Percentiles rank a stretch among this genome's conserved stretches.
phyloP scores from a whole-genome alignment of 2,113 vertebrate species.

The Cephalopterus ornatus region DNA sequence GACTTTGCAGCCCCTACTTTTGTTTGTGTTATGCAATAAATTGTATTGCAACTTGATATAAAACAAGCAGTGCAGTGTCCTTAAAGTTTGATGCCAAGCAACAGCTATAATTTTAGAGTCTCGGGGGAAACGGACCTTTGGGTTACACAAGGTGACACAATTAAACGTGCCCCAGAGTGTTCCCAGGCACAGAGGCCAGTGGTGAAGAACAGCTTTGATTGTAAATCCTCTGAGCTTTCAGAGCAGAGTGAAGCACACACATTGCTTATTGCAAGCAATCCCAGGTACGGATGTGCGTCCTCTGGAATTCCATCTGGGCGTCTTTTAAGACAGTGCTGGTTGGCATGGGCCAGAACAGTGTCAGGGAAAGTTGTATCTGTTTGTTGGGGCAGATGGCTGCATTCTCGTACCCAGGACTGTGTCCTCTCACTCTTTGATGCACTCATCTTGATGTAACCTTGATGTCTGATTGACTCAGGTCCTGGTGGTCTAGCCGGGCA shows the following conservation, averaged over 20 bases:
- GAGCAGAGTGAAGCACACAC: background rate
- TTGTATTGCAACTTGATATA: background rate
- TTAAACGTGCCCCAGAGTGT: background rate
- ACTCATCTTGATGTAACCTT: background rate
- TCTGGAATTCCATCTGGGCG: background rate
- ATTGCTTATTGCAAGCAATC: background rate
- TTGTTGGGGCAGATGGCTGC: background rate
- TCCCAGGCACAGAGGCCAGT: background rate
- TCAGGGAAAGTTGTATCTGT: background rate
- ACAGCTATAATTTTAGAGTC: background rate
- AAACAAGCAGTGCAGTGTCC: background rate
- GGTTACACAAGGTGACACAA: background rate
- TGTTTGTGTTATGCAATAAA: background rate
- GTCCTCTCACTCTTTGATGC: background rate
- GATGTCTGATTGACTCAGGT: background rate
- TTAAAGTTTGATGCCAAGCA: background rate
- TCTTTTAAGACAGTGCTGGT: background rate
- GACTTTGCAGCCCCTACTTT: background rate
- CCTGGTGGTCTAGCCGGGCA: background rate
- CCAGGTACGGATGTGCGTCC: background rate
- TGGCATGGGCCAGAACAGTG: background rate
- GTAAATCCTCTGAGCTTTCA: background rate
- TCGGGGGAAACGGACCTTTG: background rate
- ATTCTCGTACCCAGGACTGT: background rate
- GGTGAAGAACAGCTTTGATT: background rate